Percentiles rank a stretch among this genome's conserved stretches.
phyloP scores from a whole-genome alignment of 2,797 vertebrate genomes.

The Gymnocypris eckloni region DNA sequence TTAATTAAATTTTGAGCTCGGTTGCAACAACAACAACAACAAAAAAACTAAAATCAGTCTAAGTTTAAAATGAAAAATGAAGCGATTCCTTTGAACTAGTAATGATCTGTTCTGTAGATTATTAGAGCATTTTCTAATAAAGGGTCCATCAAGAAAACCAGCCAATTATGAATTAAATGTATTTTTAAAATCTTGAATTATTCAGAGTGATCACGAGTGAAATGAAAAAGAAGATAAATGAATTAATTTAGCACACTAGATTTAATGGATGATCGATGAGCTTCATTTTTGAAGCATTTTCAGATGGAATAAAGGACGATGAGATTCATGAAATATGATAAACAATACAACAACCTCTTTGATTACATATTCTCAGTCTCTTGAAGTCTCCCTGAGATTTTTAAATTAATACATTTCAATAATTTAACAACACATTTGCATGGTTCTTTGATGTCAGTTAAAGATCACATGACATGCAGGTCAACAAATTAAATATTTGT shows the following conservation, averaged over 20 bases:
- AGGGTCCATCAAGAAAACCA: not conserved
- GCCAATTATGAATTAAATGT: not conserved
- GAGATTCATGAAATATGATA: not conserved
- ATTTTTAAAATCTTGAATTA: slow-evolving; percentile 9
- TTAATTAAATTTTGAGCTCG: no score
- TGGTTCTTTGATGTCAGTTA: not conserved
- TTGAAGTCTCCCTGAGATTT: not conserved
- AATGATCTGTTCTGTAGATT: not conserved
- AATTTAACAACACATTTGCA: not conserved
- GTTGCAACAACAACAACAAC: not conserved
- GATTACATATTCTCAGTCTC: not conserved
- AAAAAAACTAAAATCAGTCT: not conserved
- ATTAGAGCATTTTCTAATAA: not conserved
- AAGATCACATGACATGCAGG: not conserved
- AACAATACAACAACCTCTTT: not conserved
- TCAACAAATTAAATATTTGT: not conserved
- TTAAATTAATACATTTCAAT: not conserved
- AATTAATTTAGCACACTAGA: not conserved
- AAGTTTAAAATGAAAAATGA: not conserved
- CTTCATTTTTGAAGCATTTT: not conserved
- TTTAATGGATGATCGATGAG: slow-evolving; percentile 24
- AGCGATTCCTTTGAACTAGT: not conserved
- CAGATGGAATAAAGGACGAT: not conserved
- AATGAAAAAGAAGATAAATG: slow-evolving; percentile 1
- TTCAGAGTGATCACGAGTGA: not conserved